Percentiles rank a stretch among this genome's conserved stretches.
Evolutionary conservation across 2,888 invertebrate genomes (phyloP).

Genomic region (Philereme vetulata): DNA sequence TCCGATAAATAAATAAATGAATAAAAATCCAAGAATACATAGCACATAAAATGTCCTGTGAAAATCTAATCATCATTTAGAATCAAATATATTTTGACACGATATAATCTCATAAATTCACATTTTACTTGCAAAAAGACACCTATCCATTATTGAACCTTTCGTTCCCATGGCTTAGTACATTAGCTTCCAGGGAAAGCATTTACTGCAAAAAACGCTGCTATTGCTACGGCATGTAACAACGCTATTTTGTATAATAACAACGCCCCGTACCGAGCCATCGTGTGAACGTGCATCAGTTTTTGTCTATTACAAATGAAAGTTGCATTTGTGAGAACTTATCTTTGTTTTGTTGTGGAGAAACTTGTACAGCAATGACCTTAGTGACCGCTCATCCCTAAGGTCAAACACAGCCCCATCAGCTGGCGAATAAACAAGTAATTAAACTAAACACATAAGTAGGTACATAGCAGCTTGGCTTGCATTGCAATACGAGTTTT

Average conservation of each 20-base stretch:
- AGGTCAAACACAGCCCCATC: constrained; percentile 24
- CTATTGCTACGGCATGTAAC: constrained; percentile 27
- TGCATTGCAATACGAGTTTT: background rate
- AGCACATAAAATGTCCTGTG: too few species aligned
- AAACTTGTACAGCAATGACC: constrained; percentile 77
- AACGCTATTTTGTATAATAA: constrained; percentile 51
- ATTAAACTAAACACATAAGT: too few species aligned
- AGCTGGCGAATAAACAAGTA: too few species aligned
- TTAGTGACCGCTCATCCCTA: constrained; percentile 44
- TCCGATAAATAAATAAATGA: too few species aligned
- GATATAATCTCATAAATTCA: too few species aligned
- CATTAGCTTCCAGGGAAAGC: constrained; percentile 62
- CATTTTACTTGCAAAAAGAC: background rate
- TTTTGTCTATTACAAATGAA: constrained; percentile 79
- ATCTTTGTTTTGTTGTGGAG: constrained; percentile 55
- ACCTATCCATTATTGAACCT: constrained; percentile 30
- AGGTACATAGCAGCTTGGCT: too few species aligned
- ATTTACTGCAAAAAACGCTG: constrained; percentile 58
- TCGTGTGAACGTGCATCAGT: constrained; percentile 75
- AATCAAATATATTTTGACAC: too few species aligned
- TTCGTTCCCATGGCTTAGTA: constrained; percentile 47
- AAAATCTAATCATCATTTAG: too few species aligned
- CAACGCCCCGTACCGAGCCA: constrained; percentile 50
- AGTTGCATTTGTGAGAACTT: constrained; percentile 79
- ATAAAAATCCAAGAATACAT: too few species aligned